A percentile compares a stretch with the other conserved stretches of the same genome.
These are phyloP conservation scores for Phymanthus crucifer DNA, from an alignment of 92 coral and sea anemone genomes.

Conservation along the genomic window DNA sequence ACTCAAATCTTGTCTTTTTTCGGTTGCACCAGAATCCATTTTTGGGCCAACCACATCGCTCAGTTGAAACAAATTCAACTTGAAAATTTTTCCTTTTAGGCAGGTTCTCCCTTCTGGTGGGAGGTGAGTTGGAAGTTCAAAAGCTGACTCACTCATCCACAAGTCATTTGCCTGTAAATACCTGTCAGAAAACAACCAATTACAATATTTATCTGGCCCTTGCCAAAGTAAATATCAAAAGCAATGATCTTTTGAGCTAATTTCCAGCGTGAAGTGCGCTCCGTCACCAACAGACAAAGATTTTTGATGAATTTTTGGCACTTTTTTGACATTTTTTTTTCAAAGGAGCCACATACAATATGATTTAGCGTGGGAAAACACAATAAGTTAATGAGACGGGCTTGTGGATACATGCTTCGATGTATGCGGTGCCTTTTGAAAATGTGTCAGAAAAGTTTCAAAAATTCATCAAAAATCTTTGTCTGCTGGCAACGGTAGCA, in stretches of 20 bases:
- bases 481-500: too few species aligned
- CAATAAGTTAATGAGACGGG: too few species aligned
- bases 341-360: too few species aligned
- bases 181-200: constrained; percentile 31
- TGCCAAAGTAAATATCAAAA: neutral
- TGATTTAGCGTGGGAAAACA: too few species aligned
- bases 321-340: too few species aligned
- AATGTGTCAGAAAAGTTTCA: too few species aligned
- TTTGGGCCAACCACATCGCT: neutral
- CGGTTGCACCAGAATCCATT: neutral
- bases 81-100: constrained; percentile 18
- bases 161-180: constrained; percentile 58
- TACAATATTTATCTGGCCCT: neutral
- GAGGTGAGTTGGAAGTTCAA: constrained; percentile 63
- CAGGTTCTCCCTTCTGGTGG: constrained; percentile 25
- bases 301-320: too few species aligned
- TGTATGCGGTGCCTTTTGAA: too few species aligned
- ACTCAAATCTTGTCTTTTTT: neutral
- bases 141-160: constrained; percentile 63
- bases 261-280: too few species aligned
- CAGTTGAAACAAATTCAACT: constrained; percentile 11
- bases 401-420: too few species aligned
- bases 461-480: too few species aligned
- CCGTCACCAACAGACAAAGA: too few species aligned
- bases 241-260: neutral